Conservation (phyloP, 2,797 vertebrate genomes). For the Botia kubotai region DNA sequence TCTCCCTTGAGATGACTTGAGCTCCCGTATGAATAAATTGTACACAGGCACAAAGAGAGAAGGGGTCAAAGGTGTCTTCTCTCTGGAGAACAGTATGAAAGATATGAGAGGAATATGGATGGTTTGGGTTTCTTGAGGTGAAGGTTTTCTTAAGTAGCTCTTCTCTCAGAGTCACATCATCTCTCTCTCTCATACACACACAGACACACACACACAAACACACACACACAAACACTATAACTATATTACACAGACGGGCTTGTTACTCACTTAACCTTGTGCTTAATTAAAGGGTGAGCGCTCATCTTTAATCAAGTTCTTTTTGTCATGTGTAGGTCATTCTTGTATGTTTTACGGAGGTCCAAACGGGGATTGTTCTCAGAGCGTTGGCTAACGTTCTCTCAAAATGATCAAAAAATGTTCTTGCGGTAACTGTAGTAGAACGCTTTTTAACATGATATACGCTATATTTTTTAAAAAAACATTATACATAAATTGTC, state of each 20-base stretch:
- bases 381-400: too few species aligned
- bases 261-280: slow-evolving; percentile 23
- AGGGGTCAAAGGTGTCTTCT: slow-evolving; percentile 27
- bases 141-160: slow-evolving; percentile 32
- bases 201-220: background rate
- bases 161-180: background rate
- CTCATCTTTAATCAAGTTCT: background rate
- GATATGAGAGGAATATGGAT: slow-evolving; percentile 44
- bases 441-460: too few species aligned
- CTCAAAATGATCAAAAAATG: too few species aligned
- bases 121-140: slow-evolving; percentile 10
- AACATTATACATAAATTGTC: too few species aligned
- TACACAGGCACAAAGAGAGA: slow-evolving; percentile 21
- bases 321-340: too few species aligned
- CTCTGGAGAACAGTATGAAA: slow-evolving; percentile 11
- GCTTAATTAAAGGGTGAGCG: slow-evolving; percentile 8
- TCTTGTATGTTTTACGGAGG: too few species aligned
- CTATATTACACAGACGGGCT: background rate
- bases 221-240: background rate
- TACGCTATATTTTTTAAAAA: too few species aligned
- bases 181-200: background rate
- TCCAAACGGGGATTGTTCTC: too few species aligned
- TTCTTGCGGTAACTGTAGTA: too few species aligned
- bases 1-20: slow-evolving; percentile 28
- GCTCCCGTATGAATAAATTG: slow-evolving; percentile 39